phyloP scores from a whole-genome alignment of 2,797 vertebrate genomes.

The Carduelis carduelis region DNA sequence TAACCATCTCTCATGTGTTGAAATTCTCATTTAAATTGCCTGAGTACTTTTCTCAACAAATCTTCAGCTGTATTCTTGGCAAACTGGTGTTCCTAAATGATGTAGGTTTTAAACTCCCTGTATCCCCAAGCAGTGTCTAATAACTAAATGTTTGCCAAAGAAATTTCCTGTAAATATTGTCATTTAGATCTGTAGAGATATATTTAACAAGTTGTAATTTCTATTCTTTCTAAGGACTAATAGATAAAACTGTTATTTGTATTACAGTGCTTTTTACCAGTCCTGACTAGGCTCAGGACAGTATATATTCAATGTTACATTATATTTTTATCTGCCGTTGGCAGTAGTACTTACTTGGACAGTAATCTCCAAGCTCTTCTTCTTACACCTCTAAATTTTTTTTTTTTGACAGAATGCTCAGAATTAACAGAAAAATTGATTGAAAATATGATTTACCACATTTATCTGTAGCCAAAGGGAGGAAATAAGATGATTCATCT shows the following conservation, averaged over 20 bases:
- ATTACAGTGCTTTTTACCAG: not conserved
- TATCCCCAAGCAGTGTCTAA: not conserved
- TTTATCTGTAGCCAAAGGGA: not conserved
- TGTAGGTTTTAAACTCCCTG: constrained; percentile 10
- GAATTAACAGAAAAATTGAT: not conserved
- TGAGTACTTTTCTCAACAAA: constrained; percentile 35
- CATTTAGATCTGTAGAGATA: not conserved
- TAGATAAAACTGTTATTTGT: not conserved
- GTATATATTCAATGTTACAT: not conserved
- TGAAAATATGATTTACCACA: not conserved
- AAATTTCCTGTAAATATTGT: not conserved
- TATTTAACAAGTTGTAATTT: not conserved
- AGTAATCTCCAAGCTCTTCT: not conserved
- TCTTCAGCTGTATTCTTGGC: constrained; percentile 28
- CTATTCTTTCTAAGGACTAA: not conserved
- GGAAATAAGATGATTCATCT: not conserved
- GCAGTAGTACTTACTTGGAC: not conserved
- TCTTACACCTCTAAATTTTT: not conserved
- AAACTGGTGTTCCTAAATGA: constrained; percentile 19
- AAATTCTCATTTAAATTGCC: constrained; percentile 66
- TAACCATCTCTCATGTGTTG: constrained; percentile 5
- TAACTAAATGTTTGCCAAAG: not conserved
- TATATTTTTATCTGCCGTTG: not conserved
- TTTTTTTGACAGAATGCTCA: not conserved
- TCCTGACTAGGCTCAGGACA: not conserved